Evolutionary conservation across 2,888 invertebrate species (phyloP).

Genomic region (Sminthurinus aureus): DNA sequence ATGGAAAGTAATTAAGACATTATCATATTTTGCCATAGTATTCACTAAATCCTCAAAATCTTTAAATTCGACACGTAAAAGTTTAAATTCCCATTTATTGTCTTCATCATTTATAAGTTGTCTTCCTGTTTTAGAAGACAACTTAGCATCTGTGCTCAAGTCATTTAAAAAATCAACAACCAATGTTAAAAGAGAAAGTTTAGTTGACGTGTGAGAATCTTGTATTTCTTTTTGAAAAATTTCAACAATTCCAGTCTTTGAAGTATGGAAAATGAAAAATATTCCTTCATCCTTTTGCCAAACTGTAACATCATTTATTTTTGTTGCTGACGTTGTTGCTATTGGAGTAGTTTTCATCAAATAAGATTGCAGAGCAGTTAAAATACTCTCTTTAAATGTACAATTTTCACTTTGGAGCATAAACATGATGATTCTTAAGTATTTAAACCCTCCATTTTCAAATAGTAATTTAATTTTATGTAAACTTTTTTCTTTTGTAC

Average conservation of each 20-base stretch:
- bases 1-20: not conserved
- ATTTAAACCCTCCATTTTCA: slow-evolving; percentile 7
- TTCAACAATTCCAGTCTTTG: not conserved
- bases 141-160: not conserved
- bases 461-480: slow-evolving; percentile 24
- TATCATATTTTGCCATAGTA: slow-evolving; percentile 4
- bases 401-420: slow-evolving; percentile 13
- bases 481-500: slow-evolving; percentile 14
- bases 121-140: not conserved
- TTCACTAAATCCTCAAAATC: slow-evolving; percentile 27
- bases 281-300: slow-evolving; percentile 18
- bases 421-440: not conserved
- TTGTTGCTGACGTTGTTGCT: no score
- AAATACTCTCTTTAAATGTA: not conserved
- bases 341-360: not conserved
- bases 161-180: not conserved
- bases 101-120: not conserved
- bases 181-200: not conserved
- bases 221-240: not conserved
- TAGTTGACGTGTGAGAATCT: not conserved
- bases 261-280: slow-evolving; percentile 12
- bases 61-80: slow-evolving; percentile 8
- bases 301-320: not conserved
- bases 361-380: not conserved
- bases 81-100: slow-evolving; percentile 20